Percentiles rank a stretch among this genome's conserved stretches.
Conservation (phyloP, 2,113 vertebrate species). For the Caretta caretta region DNA sequence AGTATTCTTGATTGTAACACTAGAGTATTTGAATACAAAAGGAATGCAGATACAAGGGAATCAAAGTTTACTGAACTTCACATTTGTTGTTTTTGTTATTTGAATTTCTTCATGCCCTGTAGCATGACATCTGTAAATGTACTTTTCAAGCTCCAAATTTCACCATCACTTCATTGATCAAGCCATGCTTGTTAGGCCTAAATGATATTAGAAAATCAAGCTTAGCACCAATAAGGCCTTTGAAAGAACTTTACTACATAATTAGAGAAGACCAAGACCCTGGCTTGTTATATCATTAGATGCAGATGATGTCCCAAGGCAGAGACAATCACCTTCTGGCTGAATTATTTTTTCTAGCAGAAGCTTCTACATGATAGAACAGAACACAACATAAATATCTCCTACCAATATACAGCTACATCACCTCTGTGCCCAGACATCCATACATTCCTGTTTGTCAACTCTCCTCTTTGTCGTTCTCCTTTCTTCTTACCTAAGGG, state of each 20-base stretch:
- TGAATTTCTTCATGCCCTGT: neutral
- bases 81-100: neutral
- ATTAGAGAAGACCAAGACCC: neutral
- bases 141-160: neutral
- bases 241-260: neutral
- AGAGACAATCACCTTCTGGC: neutral
- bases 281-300: neutral
- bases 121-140: neutral
- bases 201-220: neutral
- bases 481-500: neutral
- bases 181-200: neutral
- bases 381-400: neutral
- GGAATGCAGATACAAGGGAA: neutral
- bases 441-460: neutral
- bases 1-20: neutral
- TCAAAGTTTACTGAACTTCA: neutral
- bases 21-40: neutral
- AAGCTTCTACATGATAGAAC: neutral
- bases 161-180: neutral
- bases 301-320: neutral
- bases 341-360: neutral
- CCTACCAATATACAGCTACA: neutral
- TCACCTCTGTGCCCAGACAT: neutral
- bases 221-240: neutral
- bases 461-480: neutral